Percentiles rank a stretch among this genome's conserved stretches.
Evolutionary conservation across 2,888 invertebrate genomes (phyloP).

Genomic region (Parasteatoda lunata): DNA sequence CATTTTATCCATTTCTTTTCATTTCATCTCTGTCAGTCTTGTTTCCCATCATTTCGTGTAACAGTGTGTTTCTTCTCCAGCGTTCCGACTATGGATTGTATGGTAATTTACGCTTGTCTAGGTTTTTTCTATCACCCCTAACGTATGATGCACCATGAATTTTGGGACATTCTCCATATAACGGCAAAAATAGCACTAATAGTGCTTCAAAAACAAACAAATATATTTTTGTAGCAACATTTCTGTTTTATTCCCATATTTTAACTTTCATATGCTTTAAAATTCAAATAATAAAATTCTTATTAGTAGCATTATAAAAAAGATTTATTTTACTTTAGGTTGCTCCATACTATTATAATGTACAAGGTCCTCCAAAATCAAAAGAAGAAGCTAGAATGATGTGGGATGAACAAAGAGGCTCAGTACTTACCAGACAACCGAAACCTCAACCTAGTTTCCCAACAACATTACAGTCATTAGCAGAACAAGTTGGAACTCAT

Average conservation of each 20-base stretch:
- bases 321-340: slow-evolving; percentile 19
- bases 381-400: slow-evolving; percentile 48
- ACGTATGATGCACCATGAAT: not conserved
- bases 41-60: too few relatives aligned
- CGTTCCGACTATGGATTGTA: too few relatives aligned
- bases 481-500: slow-evolving; percentile 85
- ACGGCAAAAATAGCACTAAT: too few relatives aligned
- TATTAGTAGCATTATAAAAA: not conserved
- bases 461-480: slow-evolving; percentile 91
- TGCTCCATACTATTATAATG: slow-evolving; percentile 70
- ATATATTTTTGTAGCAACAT: too few relatives aligned
- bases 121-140: not conserved
- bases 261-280: not conserved
- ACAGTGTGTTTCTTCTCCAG: too few relatives aligned
- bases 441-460: slow-evolving; percentile 86
- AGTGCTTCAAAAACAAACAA: too few relatives aligned
- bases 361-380: slow-evolving; percentile 70
- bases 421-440: slow-evolving; percentile 88
- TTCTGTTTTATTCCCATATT: too few relatives aligned
- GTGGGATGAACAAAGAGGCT: slow-evolving; percentile 49
- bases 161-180: not conserved
- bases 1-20: too few relatives aligned
- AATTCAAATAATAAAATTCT: not conserved
- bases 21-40: too few relatives aligned
- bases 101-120: too few relatives aligned